Evolutionary conservation across 1,140 invertebrate species (phyloP), one percentile per base, ranked within the genome.

Genomic region (Leucophenga varia): DNA sequence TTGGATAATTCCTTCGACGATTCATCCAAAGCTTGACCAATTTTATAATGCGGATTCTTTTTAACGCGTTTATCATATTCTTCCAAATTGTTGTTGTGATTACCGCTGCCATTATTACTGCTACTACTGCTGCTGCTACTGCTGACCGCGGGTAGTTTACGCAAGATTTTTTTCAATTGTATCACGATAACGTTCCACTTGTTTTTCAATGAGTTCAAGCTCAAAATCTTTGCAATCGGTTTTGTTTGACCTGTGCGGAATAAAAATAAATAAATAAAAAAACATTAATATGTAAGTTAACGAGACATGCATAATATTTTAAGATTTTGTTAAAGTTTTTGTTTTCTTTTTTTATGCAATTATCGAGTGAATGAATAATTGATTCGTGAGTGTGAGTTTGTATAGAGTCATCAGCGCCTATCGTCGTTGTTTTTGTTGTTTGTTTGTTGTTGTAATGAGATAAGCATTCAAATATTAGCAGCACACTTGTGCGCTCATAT

Each of bases 161-260:
- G 87, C 54, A 79, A 86, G 52, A 86, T 82, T 74, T 83, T n/a
- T 80, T 46, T 83, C 81, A 38, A 89, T 75, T 18, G 88, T 87
- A 73, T 84, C 82, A 58, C 86, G 84, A 17, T 96, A 85, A 56
- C 88, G 83, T 47, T 97, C 93, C 3, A 95, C 90, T 76, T 89
- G 85, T 56, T 86, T 87, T 59, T 96, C 93, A 21, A 90, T 89
- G 47, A 81, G 84, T 73, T 89, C 85, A 35, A 96, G 79, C 77
- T 95, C 92, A 78, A 93, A 90, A 34, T 95, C 92, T 40, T 86
- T 88, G 76, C 91, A 93, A 55, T 91, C 91, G 70, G 88, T 47
- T 47, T 72, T 72, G 12, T 50, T 69, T 17, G 69, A 88, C 79
- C 91, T 95, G 70, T 19, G 36, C 19, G 37, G 17, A 16, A 10